These are phyloP conservation scores for Phoenicopterus ruber DNA, from an alignment of 2,113 vertebrate genomes.

Conservation along the genomic window DNA sequence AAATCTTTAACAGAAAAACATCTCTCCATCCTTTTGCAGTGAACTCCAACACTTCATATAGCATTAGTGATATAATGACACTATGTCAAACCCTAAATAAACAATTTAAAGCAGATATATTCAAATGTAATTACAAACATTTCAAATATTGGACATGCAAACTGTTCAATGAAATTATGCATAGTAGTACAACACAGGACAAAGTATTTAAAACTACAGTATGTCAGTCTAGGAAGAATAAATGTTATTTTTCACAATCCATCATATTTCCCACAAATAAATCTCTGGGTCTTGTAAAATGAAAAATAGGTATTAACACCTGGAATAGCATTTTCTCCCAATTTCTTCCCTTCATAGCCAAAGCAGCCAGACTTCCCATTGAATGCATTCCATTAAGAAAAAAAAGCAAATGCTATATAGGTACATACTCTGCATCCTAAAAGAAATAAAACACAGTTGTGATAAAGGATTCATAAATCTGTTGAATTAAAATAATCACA, in stretches of 20 bases:
- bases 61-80: neutral
- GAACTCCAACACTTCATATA: neutral
- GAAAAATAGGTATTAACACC: neutral
- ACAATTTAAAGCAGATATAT: constrained; percentile 8
- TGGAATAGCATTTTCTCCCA: neutral
- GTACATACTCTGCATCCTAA: neutral
- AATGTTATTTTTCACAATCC: neutral
- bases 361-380: neutral
- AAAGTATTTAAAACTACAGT: constrained; percentile 18
- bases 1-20: neutral
- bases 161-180: constrained; percentile 28
- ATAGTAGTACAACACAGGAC: neutral
- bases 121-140: constrained; percentile 36
- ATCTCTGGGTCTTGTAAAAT: neutral
- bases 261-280: neutral
- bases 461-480: neutral
- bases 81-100: neutral
- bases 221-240: neutral
- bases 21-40: neutral
- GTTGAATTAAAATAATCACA: neutral
- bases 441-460: neutral
- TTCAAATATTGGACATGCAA: constrained; percentile 17
- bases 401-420: neutral
- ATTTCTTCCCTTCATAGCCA: neutral
- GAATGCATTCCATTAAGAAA: neutral